Evolutionary conservation across 2,797 vertebrate species (phyloP), one percentile per base, ranked within the genome.

Genomic region (Sylvia borin): DNA sequence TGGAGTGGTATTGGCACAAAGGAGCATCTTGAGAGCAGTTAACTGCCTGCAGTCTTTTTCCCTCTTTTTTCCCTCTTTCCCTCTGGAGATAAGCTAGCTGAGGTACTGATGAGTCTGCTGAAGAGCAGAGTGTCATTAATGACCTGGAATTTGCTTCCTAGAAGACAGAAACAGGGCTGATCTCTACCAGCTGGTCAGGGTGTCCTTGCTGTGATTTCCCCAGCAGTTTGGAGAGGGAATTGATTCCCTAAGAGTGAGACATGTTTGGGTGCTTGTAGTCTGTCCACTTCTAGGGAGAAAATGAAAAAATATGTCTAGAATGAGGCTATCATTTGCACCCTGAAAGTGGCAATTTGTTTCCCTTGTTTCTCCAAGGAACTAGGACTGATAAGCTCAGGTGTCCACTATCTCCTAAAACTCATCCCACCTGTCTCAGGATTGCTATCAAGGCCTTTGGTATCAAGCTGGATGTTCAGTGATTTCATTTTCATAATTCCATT

Each of bases 1-100:
- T 96, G 96, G 95, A 95, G 90, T 75, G 47, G 64, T 94, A 51
- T 96, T 97, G 96, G 94, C 95, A 96, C 92, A 94, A 70, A 85
- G 65, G 76, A 85, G 84, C 78, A 36, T 72, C 82, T 68, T 85
- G 90, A 91, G 85, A 84, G 61, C 50, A 40, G 76, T 88, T 90
- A 91, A 92, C 76, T 57, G 72, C 42, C 55, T 90, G 79, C 77
- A 93, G 81, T 50, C 62, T 91, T 79, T 36, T 20, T 1, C 24
- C n/a, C 24, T 14, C 15, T 5, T 16, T 60, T 94, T 94, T 83
- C 26, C 21, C 47, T 62, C 43, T 36, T 66, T 91, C 21, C 50
- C n/a, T 60, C 54, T 38, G 32, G 82, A 84, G 64, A 82, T 67
- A 73, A 85, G 60, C 22, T 93, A 34, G 58, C 42, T 92, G 78